phyloP scores from a whole-genome alignment of 2,113 vertebrate species.

The Pseudois nayaur region DNA sequence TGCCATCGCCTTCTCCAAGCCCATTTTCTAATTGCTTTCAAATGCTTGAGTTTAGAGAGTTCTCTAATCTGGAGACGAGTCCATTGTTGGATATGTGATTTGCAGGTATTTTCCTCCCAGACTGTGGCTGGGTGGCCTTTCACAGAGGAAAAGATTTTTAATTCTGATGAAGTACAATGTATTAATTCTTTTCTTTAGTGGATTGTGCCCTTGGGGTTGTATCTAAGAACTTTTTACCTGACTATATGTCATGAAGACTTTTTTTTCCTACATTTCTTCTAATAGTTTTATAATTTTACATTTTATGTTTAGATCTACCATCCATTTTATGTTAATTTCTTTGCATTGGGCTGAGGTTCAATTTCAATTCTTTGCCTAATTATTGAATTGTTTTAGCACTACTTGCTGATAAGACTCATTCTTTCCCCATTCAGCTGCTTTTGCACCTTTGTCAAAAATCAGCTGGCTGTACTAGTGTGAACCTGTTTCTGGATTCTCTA shows the following conservation, averaged over 20 bases:
- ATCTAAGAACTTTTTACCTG: background rate
- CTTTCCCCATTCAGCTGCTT: background rate
- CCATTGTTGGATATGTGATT: background rate
- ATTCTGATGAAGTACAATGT: background rate
- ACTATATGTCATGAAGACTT: background rate
- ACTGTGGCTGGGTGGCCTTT: background rate
- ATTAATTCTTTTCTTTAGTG: background rate
- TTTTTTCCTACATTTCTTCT: background rate
- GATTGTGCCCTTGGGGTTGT: background rate
- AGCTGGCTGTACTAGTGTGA: background rate
- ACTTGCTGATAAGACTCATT: background rate
- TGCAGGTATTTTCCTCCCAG: background rate
- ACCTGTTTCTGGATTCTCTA: background rate
- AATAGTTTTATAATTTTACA: background rate
- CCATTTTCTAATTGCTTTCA: background rate
- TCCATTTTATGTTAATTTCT: background rate
- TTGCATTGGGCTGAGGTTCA: background rate
- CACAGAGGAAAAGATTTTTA: background rate
- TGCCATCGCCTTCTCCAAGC: background rate
- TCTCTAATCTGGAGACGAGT: background rate
- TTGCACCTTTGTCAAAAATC: background rate
- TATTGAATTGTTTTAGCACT: background rate
- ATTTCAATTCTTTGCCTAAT: background rate
- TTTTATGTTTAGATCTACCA: background rate
- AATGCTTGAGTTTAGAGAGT: background rate